phyloP scores from a whole-genome alignment of 1,140 invertebrate species.

The Eumeta japonica region DNA sequence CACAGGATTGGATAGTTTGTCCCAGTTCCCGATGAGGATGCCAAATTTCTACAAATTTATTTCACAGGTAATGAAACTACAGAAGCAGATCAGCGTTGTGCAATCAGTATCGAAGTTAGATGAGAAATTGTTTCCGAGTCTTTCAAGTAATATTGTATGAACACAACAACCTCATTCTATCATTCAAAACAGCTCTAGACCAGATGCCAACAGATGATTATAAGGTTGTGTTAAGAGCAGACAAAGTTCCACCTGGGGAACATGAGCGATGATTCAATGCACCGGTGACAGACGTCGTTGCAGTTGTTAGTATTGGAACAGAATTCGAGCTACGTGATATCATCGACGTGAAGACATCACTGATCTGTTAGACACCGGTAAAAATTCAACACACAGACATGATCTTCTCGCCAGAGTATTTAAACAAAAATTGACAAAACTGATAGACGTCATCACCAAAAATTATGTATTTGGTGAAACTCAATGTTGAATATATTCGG shows the following conservation, averaged over 20 bases:
- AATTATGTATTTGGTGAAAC: slow-evolving; percentile 19
- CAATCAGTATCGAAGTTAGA: too few relatives aligned
- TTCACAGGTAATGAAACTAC: too few relatives aligned
- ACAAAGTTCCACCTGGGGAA: slow-evolving; percentile 22
- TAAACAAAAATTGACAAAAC: slow-evolving; percentile 20
- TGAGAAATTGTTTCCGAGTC: slow-evolving; percentile 17
- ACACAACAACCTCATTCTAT: slow-evolving; percentile 35
- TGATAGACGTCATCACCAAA: slow-evolving; percentile 17
- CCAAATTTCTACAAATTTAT: slow-evolving; percentile 40
- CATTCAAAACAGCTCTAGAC: slow-evolving; percentile 19
- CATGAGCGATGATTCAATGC: slow-evolving; percentile 48
- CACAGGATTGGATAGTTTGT: slow-evolving; percentile 29
- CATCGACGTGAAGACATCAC: too few relatives aligned
- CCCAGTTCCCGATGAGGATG: slow-evolving; percentile 28
- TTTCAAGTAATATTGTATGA: slow-evolving; percentile 36
- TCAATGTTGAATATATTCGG: slow-evolving; percentile 16
- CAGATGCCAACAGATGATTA: slow-evolving; percentile 36
- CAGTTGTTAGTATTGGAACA: slow-evolving; percentile 42
- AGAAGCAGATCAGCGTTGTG: slow-evolving; percentile 24
- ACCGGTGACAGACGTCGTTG: slow-evolving; percentile 46
- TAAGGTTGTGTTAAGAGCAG: too few relatives aligned
- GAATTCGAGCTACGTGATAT: too few relatives aligned
- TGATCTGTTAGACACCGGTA: too few relatives aligned
- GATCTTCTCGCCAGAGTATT: slow-evolving; percentile 21
- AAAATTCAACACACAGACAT: slow-evolving; percentile 18